Evolutionary conservation across 2,888 invertebrate genomes (phyloP).

Genomic region (Tetragnatha montana): DNA sequence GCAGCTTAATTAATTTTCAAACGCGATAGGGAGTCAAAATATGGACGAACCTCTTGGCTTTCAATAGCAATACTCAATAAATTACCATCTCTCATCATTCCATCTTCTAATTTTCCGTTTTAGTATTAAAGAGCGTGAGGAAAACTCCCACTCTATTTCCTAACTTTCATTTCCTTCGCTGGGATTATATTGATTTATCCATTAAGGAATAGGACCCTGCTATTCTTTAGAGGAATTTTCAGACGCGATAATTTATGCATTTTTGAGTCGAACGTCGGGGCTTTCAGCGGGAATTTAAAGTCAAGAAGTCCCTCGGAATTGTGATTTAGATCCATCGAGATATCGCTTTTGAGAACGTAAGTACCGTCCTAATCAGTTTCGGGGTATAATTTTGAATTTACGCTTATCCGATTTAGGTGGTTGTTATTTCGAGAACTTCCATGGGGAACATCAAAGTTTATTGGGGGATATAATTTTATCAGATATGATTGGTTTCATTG

Average conservation of each 20-base stretch:
- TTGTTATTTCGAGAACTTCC: neutral
- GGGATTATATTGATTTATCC: slow-evolving; percentile 59
- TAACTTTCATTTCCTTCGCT: slow-evolving; percentile 41
- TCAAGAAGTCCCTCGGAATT: slow-evolving; percentile 8
- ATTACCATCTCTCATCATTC: slow-evolving; percentile 14
- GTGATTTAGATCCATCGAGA: neutral
- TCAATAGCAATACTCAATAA: slow-evolving; percentile 60
- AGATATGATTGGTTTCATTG: too few relatives aligned
- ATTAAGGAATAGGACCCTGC: slow-evolving; percentile 37
- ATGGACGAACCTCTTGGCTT: slow-evolving; percentile 34
- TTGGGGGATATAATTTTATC: too few relatives aligned
- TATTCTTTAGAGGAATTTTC: slow-evolving; percentile 18
- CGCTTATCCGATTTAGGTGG: neutral
- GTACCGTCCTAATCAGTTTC: neutral
- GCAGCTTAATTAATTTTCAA: slow-evolving; percentile 39
- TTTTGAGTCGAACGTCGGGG: neutral
- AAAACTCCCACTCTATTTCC: neutral
- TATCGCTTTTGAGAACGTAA: neutral
- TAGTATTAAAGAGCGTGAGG: slow-evolving; percentile 16
- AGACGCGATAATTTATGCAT: slow-evolving; percentile 34
- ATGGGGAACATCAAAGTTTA: neutral
- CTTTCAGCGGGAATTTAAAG: slow-evolving; percentile 6
- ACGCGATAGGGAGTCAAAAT: slow-evolving; percentile 9
- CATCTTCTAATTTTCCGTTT: slow-evolving; percentile 50
- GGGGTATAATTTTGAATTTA: neutral